phyloP scores from a whole-genome alignment of 2,888 invertebrate genomes.

The Eristalis pertinax region DNA sequence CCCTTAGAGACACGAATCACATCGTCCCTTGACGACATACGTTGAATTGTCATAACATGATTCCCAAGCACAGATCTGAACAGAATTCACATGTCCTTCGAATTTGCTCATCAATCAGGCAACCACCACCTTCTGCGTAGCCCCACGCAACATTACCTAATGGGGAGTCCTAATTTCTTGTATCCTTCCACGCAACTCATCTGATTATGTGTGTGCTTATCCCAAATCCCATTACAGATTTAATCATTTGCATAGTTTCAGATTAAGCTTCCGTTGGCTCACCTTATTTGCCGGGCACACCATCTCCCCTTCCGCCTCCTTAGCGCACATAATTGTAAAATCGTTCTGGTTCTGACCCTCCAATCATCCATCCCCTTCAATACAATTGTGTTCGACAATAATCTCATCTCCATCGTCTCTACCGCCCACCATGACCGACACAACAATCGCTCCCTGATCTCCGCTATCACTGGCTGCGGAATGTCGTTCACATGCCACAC shows the following conservation, averaged over 20 bases:
- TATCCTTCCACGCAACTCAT: conserved; percentile 37
- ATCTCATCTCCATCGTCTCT: neutral
- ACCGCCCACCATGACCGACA: conserved; percentile 9
- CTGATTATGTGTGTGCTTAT: conserved; percentile 62
- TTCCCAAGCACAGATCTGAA: no score
- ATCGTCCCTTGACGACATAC: no score
- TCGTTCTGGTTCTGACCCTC: conserved; percentile 4
- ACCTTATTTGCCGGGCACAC: neutral
- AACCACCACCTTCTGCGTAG: neutral
- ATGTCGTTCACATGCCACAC: conserved; percentile 34
- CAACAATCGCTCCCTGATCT: conserved; percentile 31
- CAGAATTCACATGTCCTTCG: neutral
- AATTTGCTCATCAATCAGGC: neutral
- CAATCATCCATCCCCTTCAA: conserved; percentile 29
- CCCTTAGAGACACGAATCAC: no score
- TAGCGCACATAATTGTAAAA: conserved; percentile 4
- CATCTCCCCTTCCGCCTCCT: neutral
- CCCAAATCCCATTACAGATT: conserved; percentile 67
- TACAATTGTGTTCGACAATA: conserved; percentile 24
- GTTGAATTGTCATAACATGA: no score
- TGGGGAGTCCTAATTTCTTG: conserved; percentile 4
- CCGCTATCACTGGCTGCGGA: conserved; percentile 17
- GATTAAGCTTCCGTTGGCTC: conserved; percentile 29
- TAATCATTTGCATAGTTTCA: conserved; percentile 65
- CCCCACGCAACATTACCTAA: conserved; percentile 7